Base-by-base conservation (phyloP, 2,888 invertebrate species). In the Nomada fabriciana region DNA sequence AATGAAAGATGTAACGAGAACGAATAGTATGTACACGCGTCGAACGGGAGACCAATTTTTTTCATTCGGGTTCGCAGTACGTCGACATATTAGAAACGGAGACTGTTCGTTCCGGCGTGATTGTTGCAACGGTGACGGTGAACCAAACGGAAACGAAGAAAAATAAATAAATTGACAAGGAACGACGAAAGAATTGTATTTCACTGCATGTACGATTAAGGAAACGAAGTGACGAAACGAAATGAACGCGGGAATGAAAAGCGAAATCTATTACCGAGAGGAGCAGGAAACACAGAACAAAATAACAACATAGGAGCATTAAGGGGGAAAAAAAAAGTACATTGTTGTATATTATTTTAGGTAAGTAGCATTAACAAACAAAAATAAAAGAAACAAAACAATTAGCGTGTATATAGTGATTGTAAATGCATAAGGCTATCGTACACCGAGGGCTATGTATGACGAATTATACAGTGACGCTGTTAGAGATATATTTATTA, bases 401-500 rank as follows among this genome's bases (percentile, higher is more conserved):
- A 50, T 25, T 92, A 93, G 91, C 89, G 87, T 93, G 92, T 92
- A 92, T 87, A 92, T 92, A 92, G 90, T 90, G 86, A 91, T 83
- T 92, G 91, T 91, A 92, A 89, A 92, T 91, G 90, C 86, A 87
- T 89, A 89, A 36, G 89, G 89, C 86, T 87, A 86, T 86, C 87
- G 88, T 88, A 82, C 85, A 86, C 89, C 89, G 89, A 79, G 47
- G 72, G 80, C 80, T 79, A 79, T 90, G 90, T 85, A 90, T 88
- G 87, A 89, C 87, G 86, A 89, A 84, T 90, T 89, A 88, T 89
- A 85, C 85, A 85, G 86, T 88, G 85, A 85, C 84, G 87, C 88
- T 92, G 92, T 92, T 93, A 93, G 91, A 93, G 91, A 92, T 92
- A 91, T 92, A 93, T 92, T 93, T 91, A 93, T 92, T 91, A 93